Base-by-base conservation (phyloP, 2,797 vertebrate species). In the Megalops cyprinoides region DNA sequence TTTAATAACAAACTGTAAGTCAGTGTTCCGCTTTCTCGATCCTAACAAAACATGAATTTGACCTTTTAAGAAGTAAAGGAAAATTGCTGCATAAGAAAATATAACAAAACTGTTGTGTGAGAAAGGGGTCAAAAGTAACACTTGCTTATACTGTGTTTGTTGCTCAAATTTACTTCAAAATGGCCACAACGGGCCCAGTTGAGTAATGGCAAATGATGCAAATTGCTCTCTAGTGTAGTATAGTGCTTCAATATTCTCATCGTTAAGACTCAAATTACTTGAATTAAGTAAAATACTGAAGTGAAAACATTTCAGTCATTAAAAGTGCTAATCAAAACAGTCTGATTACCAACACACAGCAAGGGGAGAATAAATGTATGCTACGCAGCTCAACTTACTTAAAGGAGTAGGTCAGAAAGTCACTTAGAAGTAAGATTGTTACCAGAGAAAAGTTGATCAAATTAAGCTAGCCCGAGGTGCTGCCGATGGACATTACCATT, bases 401-500 rank as follows among this genome's bases (percentile, higher is more conserved):
- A 83, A 79, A 46, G 77, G 65, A 28, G 76, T 34, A 78, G 67
- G 31, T 49, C 56, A 9, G 1, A n/a, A n/a, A n/a, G n/a, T n/a
- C n/a, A n/a, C n/a, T n/a, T n/a, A n/a, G n/a, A n/a, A n/a, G n/a
- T n/a, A n/a, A n/a, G 67, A 85, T 20, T 18, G 6, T 20, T 69
- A 39, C 37, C 20, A 20, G 37, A 20, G 77, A 77, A 82, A 79
- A 87, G 78, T 44, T 1, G 37, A 51, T 81, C 56, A 84, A 85
- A 84, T 81, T 42, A 84, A 78, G 55, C 79, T 82, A 55, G n/a
- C n/a, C n/a, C n/a, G n/a, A 15, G 39, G 31, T 44, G 34, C 60
- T 34, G 80, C 74, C 74, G 51, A 67, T 84, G 79, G 76, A 79
- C 55, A 82, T 86, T 65, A 83, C 49, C 74, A 81, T 77, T 69